Base-by-base conservation (phyloP, 2,797 vertebrate genomes). In the Pelobates cultripes region DNA sequence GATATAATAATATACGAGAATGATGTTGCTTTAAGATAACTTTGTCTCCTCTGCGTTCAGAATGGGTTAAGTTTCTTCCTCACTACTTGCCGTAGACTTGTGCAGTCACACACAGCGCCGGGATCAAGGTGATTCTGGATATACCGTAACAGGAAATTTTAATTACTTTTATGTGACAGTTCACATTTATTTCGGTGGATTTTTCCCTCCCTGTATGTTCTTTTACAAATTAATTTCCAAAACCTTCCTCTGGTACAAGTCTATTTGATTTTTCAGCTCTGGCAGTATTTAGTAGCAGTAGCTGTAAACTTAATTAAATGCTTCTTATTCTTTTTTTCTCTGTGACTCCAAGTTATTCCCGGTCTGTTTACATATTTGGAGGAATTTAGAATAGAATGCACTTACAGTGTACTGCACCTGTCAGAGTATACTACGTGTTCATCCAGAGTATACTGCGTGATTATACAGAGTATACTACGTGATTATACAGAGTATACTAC, bases 161-260 rank as follows among this genome's bases (percentile, higher is more conserved):
- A 83, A 83, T 83, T 83, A 83, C 71, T 70, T 83, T 79, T 66
- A 73, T 63, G 77, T 83, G 81, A 79, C 81, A 83, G 81, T 83
- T 79, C 72, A 73, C 81, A 79, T 83, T 77, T 60, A 82, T 82
- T 78, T 82, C 70, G 53, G 55, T 13, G 8, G 64, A 42, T 83
- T 83, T 77, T 82, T 82, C 47, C 3, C 66, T 70, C 63, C 61
- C 66, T 83, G 63, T 70, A 69, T 70, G 28, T 75, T 75, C 61
- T 68, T 42, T 63, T 66, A 73, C 64, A 78, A 83, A 79, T 78
- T 75, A 70, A 83, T 78, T 83, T 73, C 55, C 57, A 51, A 60
- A 75, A n/a, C 81, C 71, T 42, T 75, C 44, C 47, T 73, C 41
- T 57, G 14, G 17, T 51, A 2, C 51, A 41, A 43, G 47, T 44